Conservation (phyloP, 2,888 invertebrate genomes). For the Ormia ochracea region DNA sequence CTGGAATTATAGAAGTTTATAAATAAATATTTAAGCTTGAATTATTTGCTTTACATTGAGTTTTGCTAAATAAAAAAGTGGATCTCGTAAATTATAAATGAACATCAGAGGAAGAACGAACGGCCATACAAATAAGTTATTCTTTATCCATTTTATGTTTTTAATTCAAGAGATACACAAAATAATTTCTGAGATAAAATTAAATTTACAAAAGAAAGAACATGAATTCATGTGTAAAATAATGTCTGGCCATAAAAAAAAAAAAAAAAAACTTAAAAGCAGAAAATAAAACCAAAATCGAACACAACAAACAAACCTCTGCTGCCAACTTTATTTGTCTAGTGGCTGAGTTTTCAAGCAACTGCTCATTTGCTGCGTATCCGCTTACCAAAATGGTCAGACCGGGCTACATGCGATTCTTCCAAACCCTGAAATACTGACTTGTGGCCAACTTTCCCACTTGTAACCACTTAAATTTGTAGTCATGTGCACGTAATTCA, state of each 20-base stretch:
- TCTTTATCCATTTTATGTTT: slow-evolving; percentile 3
- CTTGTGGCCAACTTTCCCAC: slow-evolving; percentile 44
- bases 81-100: slow-evolving; percentile 43
- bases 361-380: slow-evolving; percentile 8
- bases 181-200: slow-evolving; percentile 42
- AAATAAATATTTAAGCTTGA: slow-evolving; percentile 50
- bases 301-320: slow-evolving; percentile 14
- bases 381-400: slow-evolving; percentile 16
- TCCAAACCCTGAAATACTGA: slow-evolving; percentile 8
- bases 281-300: slow-evolving; percentile 20
- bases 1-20: neutral
- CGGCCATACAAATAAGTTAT: neutral
- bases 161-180: slow-evolving; percentile 33
- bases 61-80: slow-evolving; percentile 33
- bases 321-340: slow-evolving; percentile 17
- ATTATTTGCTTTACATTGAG: slow-evolving; percentile 34
- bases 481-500: slow-evolving; percentile 65
- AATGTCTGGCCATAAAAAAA: slow-evolving; percentile 52
- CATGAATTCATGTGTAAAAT: slow-evolving; percentile 65
- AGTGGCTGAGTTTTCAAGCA: slow-evolving; percentile 31
- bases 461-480: slow-evolving; percentile 60
- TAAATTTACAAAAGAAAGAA: slow-evolving; percentile 63
- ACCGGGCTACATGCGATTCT: neutral
- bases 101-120: neutral
- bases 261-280: slow-evolving; percentile 1